Base-by-base conservation (phyloP, 2,888 invertebrate genomes). In the Sphecodes monilicornis region DNA sequence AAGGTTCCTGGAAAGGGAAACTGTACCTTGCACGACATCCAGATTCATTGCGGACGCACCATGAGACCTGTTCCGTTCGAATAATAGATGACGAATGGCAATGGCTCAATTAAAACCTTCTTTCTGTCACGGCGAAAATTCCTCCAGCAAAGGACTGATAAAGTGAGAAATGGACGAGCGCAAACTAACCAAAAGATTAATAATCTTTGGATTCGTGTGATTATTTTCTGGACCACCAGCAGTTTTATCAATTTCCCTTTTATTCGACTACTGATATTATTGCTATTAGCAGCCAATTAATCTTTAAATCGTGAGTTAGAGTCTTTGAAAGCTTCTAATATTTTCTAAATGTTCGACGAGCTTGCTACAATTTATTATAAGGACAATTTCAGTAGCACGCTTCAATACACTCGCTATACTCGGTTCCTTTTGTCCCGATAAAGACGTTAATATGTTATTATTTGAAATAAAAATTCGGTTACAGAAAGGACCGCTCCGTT, bases 1-100 rank as follows among this genome's bases (percentile, higher is more conserved):
- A 82, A 36, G 50, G 46, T 50, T 50, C 60, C 72, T 54, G 75
- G 75, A 80, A 82, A 26, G 8, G 26, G 73, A 57, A 69, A 73
- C 43, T 57, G 46, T 57, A 72, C 68, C 74, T 11, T 64, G 22
- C 29, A 39, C 32, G 41, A 29, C 36, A 68, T 13, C 2, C 26
- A 11, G 41, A 66, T 71, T 76, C 18, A 22, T 74, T 74, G 32
- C n/a, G 18, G 41, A 57, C 57, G 11, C 11, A 60, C 26, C 57
- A 18, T 0, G 11, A 66, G 8, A 8, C 50, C 66, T 8, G 22
- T 66, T 36, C 29, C 60, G 11, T 29, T 16, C 60, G 60, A 60
- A 60, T 60, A 60, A 60, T 60, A 11, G 60, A 60, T 60, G 60
- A 60, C 36, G 10, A 66, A 66, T 66, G 22, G 66, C 18, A n/a